These are phyloP conservation scores for Zootoca vivipara DNA, from an alignment of 2,113 vertebrate species.

Conservation along the genomic window DNA sequence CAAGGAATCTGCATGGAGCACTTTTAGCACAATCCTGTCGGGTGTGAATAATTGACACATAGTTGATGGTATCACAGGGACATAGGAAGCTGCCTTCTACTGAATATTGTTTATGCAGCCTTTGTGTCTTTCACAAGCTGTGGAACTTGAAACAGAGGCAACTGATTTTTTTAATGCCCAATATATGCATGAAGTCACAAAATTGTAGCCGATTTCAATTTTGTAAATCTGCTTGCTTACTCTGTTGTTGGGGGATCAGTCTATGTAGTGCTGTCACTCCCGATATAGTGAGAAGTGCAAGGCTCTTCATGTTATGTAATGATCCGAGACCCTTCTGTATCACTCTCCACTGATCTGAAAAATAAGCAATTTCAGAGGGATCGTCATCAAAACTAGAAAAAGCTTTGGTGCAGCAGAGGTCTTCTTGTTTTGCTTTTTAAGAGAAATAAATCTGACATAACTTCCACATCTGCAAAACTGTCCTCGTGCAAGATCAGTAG, in stretches of 20 bases:
- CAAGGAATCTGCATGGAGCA: too few relatives aligned
- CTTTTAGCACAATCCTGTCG: too few relatives aligned
- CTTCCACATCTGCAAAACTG: slow-evolving; percentile 43
- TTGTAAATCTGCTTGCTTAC: slow-evolving; percentile 39
- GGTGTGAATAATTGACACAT: too few relatives aligned
- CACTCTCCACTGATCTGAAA: slow-evolving; percentile 72
- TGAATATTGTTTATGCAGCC: too few relatives aligned
- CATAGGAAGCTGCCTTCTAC: too few relatives aligned
- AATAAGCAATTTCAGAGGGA: slow-evolving; percentile 73
- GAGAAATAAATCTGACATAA: slow-evolving; percentile 51
- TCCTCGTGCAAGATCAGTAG: slow-evolving; percentile 53
- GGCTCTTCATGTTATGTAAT: slow-evolving; percentile 69
- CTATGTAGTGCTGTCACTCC: slow-evolving; percentile 57
- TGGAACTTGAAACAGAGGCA: neutral
- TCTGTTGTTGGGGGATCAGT: slow-evolving; percentile 42
- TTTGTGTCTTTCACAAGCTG: slow-evolving; percentile 2
- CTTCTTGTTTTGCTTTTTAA: slow-evolving; percentile 20
- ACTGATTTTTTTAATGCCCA: slow-evolving; percentile 8
- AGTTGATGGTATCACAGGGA: too few relatives aligned
- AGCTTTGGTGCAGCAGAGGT: slow-evolving; percentile 46
- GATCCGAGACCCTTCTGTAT: slow-evolving; percentile 61
- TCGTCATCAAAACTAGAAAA: slow-evolving; percentile 67
- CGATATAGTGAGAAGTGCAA: slow-evolving; percentile 58
- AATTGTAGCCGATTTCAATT: slow-evolving; percentile 60
- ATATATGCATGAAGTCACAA: slow-evolving; percentile 50